Conservation (phyloP, 1,140 invertebrate genomes). For the Cyphomyrmex costatus region DNA sequence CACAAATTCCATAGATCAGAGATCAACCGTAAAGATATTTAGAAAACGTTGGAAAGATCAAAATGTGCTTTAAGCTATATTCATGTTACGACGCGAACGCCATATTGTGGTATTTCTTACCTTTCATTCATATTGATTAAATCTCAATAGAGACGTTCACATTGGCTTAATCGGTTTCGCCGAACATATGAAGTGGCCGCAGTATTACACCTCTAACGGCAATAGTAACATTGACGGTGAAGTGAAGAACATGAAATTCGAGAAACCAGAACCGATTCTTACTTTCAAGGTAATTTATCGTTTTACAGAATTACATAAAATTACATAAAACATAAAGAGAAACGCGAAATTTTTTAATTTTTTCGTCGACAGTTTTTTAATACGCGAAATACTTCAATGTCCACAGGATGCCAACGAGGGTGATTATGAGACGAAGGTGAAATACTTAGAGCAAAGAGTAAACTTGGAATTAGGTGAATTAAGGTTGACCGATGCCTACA, state of each 20-base stretch:
- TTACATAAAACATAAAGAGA: background rate
- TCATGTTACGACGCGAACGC: background rate
- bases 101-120: background rate
- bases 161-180: slow-evolving; percentile 88
- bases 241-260: slow-evolving; percentile 86
- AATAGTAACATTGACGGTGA: slow-evolving; percentile 88
- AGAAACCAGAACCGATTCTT: slow-evolving; percentile 68
- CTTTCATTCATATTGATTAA: slow-evolving; percentile 13
- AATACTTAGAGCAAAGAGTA: slow-evolving; percentile 79
- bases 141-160: slow-evolving; percentile 86
- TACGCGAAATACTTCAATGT: background rate
- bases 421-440: slow-evolving; percentile 67
- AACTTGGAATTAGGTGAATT: slow-evolving; percentile 83
- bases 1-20: background rate
- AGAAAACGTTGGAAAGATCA: background rate
- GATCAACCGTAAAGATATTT: background rate
- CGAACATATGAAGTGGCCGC: slow-evolving; percentile 87
- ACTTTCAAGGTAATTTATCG: slow-evolving; percentile 75
- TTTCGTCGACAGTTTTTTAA: background rate
- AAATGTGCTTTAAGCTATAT: background rate
- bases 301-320: slow-evolving; percentile 4
- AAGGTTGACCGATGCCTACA: slow-evolving; percentile 86
- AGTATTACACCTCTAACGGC: slow-evolving; percentile 88
- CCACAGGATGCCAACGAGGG: slow-evolving; percentile 80
- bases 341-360: background rate